A percentile compares a stretch with the other conserved stretches of the same genome.
These are phyloP conservation scores for Notolepis coatsorum DNA, from an alignment of 2,797 vertebrate species.

Conservation along the genomic window DNA sequence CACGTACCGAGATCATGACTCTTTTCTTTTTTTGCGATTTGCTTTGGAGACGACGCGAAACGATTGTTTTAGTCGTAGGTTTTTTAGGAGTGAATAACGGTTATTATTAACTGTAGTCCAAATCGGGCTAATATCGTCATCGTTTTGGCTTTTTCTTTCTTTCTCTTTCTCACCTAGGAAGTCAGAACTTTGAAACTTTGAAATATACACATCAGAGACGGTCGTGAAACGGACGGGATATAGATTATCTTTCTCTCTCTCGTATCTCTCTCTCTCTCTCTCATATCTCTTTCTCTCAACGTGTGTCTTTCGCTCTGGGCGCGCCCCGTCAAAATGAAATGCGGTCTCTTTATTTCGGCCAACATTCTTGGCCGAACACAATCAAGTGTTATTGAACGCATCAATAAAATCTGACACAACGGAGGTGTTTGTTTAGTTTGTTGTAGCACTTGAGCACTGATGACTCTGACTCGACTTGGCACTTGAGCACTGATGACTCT, in stretches of 20 bases:
- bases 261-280: constrained; percentile 8
- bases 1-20: constrained; percentile 15
- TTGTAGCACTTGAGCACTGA: too few species aligned
- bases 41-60: neutral
- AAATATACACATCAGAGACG: neutral
- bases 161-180: constrained; percentile 9
- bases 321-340: neutral
- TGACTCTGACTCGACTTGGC: too few species aligned
- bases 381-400: neutral
- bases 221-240: neutral
- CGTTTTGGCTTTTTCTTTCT: too few species aligned
- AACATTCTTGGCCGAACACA: neutral
- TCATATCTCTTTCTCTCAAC: neutral
- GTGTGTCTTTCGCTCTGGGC: neutral
- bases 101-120: neutral
- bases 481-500: too few species aligned
- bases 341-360: constrained; percentile 14
- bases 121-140: neutral
- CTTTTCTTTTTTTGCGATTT: neutral
- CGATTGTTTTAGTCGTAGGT: neutral
- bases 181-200: constrained; percentile 4
- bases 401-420: constrained; percentile 13
- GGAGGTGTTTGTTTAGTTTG: too few species aligned
- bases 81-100: constrained; percentile 22
- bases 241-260: neutral